Evolutionary conservation across 2,888 invertebrate species (phyloP).

Genomic region (Cetonia aurata): DNA sequence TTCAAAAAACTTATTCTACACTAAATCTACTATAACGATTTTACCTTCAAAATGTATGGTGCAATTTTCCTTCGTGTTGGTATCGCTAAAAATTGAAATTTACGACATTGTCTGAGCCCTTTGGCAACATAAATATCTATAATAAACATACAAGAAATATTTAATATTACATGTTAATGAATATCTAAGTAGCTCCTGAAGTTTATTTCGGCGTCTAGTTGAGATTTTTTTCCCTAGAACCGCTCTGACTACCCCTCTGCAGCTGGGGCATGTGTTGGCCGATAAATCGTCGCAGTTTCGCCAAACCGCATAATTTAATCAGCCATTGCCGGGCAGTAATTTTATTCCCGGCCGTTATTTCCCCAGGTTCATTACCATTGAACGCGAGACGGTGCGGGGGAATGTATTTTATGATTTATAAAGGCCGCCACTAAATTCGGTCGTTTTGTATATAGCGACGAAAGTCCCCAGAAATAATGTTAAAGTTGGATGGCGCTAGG

Average conservation of each 20-base stretch:
- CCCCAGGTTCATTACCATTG: slow-evolving; percentile 46
- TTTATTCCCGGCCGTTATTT: slow-evolving; percentile 32
- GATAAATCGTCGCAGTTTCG: slow-evolving; percentile 31
- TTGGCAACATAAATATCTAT: slow-evolving; percentile 16
- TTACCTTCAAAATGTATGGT: too few relatives aligned
- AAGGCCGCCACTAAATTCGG: slow-evolving; percentile 35
- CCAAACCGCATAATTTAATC: slow-evolving; percentile 41
- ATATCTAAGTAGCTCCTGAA: slow-evolving; percentile 27
- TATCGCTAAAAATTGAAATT: neutral
- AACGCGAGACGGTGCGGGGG: slow-evolving; percentile 36
- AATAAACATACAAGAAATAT: slow-evolving; percentile 4
- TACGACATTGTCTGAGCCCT: neutral
- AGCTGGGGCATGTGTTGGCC: neutral
- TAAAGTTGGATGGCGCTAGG: neutral
- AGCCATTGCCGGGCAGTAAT: slow-evolving; percentile 28
- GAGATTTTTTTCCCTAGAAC: slow-evolving; percentile 4
- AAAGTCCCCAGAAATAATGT: slow-evolving; percentile 30
- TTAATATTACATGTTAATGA: slow-evolving; percentile 32
- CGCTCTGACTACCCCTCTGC: neutral
- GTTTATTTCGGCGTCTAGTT: slow-evolving; percentile 1
- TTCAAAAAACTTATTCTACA: too few relatives aligned
- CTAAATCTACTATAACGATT: too few relatives aligned
- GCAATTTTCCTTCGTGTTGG: too few relatives aligned
- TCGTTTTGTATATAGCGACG: slow-evolving; percentile 7
- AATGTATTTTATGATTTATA: slow-evolving; percentile 46